Evolutionary conservation across 2,113 vertebrate species (phyloP).

Genomic region (Mustela lutreola): DNA sequence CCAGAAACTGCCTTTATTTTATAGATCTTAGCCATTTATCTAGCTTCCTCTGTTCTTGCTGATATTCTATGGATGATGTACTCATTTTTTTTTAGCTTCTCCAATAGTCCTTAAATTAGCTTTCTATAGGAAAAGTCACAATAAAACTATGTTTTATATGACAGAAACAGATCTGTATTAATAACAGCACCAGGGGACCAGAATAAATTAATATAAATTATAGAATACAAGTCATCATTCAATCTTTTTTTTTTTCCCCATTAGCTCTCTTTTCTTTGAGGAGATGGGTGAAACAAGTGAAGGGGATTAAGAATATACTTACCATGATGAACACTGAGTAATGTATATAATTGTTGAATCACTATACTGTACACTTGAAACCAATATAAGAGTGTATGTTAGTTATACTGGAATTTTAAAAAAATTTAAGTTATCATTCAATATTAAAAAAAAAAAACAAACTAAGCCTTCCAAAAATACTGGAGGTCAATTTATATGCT

Average conservation of each 20-base stretch:
- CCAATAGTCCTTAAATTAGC: slow-evolving; percentile 69
- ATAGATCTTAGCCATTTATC: slow-evolving; percentile 66
- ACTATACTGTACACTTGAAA: neutral
- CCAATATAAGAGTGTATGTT: neutral
- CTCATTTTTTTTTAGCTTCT: slow-evolving; percentile 49
- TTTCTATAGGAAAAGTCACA: slow-evolving; percentile 70
- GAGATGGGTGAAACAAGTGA: neutral
- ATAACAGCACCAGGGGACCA: slow-evolving; percentile 54
- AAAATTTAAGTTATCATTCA: slow-evolving; percentile 33
- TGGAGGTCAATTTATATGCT: neutral
- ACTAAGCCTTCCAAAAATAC: slow-evolving; percentile 61
- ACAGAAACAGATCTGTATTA: slow-evolving; percentile 73
- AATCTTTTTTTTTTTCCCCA: neutral
- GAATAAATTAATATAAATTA: slow-evolving; percentile 78
- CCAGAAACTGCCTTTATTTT: slow-evolving; percentile 62
- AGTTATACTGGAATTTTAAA: neutral
- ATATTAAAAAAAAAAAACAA: slow-evolving; percentile 48
- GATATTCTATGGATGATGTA: slow-evolving; percentile 66
- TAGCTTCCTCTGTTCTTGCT: slow-evolving; percentile 67
- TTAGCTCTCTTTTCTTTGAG: neutral
- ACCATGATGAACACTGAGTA: neutral
- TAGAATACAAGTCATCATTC: slow-evolving; percentile 57
- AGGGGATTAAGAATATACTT: neutral
- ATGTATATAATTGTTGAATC: neutral
- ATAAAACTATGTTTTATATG: slow-evolving; percentile 66